Evolutionary conservation across 2,888 invertebrate species (phyloP).

Genomic region (Eudasyphora cyanicolor): DNA sequence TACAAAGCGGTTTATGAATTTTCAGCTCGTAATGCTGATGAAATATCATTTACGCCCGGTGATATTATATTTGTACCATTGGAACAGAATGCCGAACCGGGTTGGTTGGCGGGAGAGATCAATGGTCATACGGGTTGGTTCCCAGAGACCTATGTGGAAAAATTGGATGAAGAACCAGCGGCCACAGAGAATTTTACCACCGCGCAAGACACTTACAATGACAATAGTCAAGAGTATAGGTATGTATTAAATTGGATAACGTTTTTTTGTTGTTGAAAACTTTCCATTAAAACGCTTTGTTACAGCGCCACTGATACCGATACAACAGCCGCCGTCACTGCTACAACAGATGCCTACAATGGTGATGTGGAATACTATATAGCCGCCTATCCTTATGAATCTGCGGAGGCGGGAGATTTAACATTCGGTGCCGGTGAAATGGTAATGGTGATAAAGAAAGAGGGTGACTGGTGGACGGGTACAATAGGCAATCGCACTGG

Average conservation of each 20-base stretch:
- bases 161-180: conserved; percentile 80
- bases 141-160: conserved; percentile 96
- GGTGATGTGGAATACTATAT: conserved; percentile 88
- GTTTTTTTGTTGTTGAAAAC: background rate
- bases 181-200: conserved; percentile 50
- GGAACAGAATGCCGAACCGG: conserved; percentile 94
- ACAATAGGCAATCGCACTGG: conserved; percentile 90
- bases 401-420: conserved; percentile 94
- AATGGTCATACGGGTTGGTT: conserved; percentile 97
- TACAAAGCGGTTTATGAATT: conserved; percentile 97
- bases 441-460: conserved; percentile 91
- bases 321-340: conserved; percentile 68
- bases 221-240: conserved; percentile 81
- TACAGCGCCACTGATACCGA: conserved; percentile 61
- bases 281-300: conserved; percentile 7
- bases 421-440: conserved; percentile 92
- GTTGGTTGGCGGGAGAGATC: conserved; percentile 97
- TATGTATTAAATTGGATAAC: conserved; percentile 79
- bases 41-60: conserved; percentile 95
- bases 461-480: conserved; percentile 99
- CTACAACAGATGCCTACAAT: conserved; percentile 73
- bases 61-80: conserved; percentile 90
- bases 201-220: conserved; percentile 74
- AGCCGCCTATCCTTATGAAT: conserved; percentile 94
- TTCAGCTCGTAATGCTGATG: conserved; percentile 93